These are phyloP conservation scores for Heptranchias perlo DNA, from an alignment of 2,113 vertebrate species.

Conservation along the genomic window DNA sequence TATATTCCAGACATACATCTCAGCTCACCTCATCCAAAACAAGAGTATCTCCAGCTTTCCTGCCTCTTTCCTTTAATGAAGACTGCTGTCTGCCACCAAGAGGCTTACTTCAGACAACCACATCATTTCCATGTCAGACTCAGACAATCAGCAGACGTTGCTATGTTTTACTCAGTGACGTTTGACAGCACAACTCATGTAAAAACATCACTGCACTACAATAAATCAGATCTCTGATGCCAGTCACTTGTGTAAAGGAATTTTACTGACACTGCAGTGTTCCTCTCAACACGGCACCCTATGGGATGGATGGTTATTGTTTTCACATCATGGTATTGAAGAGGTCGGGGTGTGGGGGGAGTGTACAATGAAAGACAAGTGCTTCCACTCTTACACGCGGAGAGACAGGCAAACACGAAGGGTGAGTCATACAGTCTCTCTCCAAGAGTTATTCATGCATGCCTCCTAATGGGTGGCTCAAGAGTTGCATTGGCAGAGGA, in stretches of 20 bases:
- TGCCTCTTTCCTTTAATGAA: neutral
- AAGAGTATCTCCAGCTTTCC: neutral
- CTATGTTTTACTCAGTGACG: neutral
- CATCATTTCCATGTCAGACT: neutral
- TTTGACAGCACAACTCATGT: neutral
- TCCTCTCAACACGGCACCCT: neutral
- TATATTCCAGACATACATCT: constrained; percentile 7
- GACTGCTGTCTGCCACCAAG: neutral
- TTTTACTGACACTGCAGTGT: neutral
- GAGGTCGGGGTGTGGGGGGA: neutral
- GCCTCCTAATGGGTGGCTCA: neutral
- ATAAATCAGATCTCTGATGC: neutral
- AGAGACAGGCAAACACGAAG: neutral
- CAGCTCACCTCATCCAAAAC: neutral
- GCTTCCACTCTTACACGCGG: neutral
- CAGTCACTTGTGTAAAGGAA: neutral
- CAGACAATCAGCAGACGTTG: neutral
- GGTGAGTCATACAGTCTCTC: neutral
- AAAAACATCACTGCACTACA: neutral
- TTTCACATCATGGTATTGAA: neutral
- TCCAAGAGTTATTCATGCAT: neutral
- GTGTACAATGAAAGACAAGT: no score
- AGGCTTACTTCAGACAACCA: neutral
- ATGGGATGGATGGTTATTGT: neutral
- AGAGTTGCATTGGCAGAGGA: neutral